Evolutionary conservation across 1,140 invertebrate genomes (phyloP), one percentile per base, ranked within the genome.

Genomic region (Leucophenga varia): DNA sequence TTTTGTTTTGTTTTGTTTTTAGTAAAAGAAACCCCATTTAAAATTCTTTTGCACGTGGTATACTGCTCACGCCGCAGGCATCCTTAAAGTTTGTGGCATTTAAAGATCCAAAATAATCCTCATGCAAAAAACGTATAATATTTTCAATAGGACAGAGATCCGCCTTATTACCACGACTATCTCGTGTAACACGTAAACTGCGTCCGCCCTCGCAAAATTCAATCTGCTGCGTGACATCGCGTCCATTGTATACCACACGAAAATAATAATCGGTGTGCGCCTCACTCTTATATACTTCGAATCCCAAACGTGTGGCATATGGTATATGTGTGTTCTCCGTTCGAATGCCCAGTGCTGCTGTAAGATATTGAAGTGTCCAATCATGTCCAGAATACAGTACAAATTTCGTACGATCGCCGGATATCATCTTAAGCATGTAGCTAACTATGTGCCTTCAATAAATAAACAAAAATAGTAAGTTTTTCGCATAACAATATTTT

Each of bases 351-450:
- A 97, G 65, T 1, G 90, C 88, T 4, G 86, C 80, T 2, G 88
- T 82, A 3, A 97, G 74, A 56, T 91, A 89, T 56, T 92, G 88
- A 16, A 95, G 57, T 0, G 93, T 95, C 58, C 88, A 88, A 71
- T 95, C 93, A 64, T 97, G 94, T 0, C 91, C 93, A 0, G 92
- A 95, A 70, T 93, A 97, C 0, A 95, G 53, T 6, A 93, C 85
- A 45, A 95, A 82, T 61, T 87, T 88, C 0, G 88, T 88, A 56
- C 85, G 86, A 49, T 80, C 84, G 44, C 87, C 86, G 1, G 86
- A 90, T 43, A 88, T 86, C 75, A 88, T 88, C 52, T 82, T 79
- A 1, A 91, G 79, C 81, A 91, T 86, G 54, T 89, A 85, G 35
- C 84, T 83, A 1, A 91, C 87, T 31, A 92, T 85, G 55, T 87